These are phyloP conservation scores for Salminus brasiliensis DNA, from an alignment of 2,113 vertebrate species.

Conservation along the genomic window DNA sequence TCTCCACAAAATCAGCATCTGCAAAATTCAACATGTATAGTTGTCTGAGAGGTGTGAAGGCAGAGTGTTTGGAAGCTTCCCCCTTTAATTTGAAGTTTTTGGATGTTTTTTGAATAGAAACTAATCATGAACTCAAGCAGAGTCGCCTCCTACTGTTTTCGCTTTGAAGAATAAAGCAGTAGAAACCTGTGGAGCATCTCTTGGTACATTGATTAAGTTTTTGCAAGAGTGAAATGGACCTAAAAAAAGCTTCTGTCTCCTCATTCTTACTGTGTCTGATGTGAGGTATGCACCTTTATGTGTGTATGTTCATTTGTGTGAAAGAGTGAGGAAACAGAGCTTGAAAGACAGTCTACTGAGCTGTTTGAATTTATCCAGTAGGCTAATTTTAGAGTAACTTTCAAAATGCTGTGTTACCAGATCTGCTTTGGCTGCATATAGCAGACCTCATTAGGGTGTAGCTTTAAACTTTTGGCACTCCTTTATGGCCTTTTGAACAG, in stretches of 20 bases:
- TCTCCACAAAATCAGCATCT: background rate
- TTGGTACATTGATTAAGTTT: constrained; percentile 15
- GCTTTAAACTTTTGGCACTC: background rate
- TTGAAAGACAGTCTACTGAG: background rate
- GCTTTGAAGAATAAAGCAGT: constrained; percentile 30
- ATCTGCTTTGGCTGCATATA: background rate
- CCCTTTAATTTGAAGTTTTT: background rate
- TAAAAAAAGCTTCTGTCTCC: background rate
- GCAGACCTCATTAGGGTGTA: background rate
- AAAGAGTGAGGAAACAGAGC: background rate
- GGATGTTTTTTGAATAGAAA: constrained; percentile 12
- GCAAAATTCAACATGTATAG: background rate
- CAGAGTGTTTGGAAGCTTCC: background rate
- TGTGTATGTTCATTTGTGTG: constrained; percentile 1
- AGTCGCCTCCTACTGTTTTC: constrained; percentile 5
- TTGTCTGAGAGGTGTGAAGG: background rate
- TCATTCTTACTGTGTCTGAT: background rate
- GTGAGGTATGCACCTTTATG: constrained; percentile 1
- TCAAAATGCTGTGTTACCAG: background rate
- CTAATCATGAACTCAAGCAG: background rate
- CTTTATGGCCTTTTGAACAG: background rate
- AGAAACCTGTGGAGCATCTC: constrained; percentile 7
- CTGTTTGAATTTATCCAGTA: constrained; percentile 2
- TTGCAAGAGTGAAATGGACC: constrained; percentile 5
- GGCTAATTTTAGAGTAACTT: constrained; percentile 7